Evolutionary conservation across 2,888 invertebrate species (phyloP), one percentile per base, ranked within the genome.

Genomic region (Carpatolechia fugitivella): DNA sequence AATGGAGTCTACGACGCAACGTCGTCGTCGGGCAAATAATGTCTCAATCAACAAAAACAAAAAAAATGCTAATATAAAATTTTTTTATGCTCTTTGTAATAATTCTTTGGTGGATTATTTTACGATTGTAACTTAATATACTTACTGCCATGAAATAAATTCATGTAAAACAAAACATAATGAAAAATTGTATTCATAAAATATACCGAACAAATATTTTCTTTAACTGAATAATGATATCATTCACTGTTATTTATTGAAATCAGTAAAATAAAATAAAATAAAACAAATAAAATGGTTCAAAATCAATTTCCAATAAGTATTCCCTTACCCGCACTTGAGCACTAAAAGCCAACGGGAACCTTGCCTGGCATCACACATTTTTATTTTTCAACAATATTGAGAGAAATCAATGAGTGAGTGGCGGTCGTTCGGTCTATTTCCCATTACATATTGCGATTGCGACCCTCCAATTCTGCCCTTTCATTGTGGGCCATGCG

Each of bases 401-500:
- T 40, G 30, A 41, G 36, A 40, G 52, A 41, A 52, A 52, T 41
- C 40, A 52, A 52, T 52, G 52, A 14, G 41, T 24, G 24, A 36
- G 36, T 14, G 36, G 50, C 36, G 30, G 52, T 24, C 29, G 20
- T 29, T 51, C 40, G 40, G 51, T 51, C 40, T 51, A 38, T 40
- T 38, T 51, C 40, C 52, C 41, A 52, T 52, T 52, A 30, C 40
- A 16, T 41, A 31, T 41, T 30, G 30, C 40, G 30, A 41, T 31
- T 40, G 20, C 50, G 40, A 52, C 52, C 52, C 52, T 52, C 18
- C 52, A 52, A 41, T 52, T 52, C 31, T 29, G 41, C 7, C 41
- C 52, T 41, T 52, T 52, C 31, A 52, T 52, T 52, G 52, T 40
- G 52, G 52, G 13, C 40, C 52, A 52, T 41, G 52, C 41, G 52